Evolutionary conservation across 2,888 invertebrate genomes (phyloP).

Genomic region (Caenorhabditis angaria): DNA sequence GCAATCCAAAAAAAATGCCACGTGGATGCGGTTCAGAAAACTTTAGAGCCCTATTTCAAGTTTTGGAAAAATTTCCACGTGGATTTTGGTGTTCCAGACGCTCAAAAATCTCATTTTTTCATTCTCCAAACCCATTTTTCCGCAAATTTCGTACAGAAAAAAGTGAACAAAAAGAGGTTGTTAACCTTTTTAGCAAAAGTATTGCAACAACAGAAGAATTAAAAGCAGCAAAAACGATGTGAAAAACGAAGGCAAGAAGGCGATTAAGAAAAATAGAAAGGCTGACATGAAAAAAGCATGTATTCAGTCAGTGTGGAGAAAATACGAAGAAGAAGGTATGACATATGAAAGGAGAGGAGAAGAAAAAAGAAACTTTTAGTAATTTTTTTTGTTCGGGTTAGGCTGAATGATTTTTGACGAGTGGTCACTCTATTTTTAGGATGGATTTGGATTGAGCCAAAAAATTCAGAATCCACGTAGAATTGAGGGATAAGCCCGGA

Average conservation of each 20-base stretch:
- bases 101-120: too few species aligned
- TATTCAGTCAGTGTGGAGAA: not conserved
- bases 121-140: too few species aligned
- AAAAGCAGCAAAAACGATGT: not conserved
- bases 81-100: too few species aligned
- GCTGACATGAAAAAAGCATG: not conserved
- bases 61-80: too few species aligned
- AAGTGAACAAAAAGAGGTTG: not conserved
- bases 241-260: not conserved
- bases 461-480: too few species aligned
- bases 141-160: not conserved
- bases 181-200: not conserved
- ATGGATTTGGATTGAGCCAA: too few species aligned
- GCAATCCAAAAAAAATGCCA: too few species aligned
- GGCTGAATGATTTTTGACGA: not conserved
- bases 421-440: not conserved
- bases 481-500: too few species aligned
- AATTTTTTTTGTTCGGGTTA: not conserved
- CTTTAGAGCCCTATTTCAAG: too few species aligned
- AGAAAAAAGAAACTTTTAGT: not conserved
- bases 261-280: not conserved
- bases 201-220: not conserved
- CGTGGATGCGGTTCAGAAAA: too few species aligned
- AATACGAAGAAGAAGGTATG: not conserved
- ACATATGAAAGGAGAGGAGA: not conserved